A percentile compares a stretch with the other conserved stretches of the same genome.
phyloP scores from a whole-genome alignment of 2,113 vertebrate genomes.

The Fregata magnificens region DNA sequence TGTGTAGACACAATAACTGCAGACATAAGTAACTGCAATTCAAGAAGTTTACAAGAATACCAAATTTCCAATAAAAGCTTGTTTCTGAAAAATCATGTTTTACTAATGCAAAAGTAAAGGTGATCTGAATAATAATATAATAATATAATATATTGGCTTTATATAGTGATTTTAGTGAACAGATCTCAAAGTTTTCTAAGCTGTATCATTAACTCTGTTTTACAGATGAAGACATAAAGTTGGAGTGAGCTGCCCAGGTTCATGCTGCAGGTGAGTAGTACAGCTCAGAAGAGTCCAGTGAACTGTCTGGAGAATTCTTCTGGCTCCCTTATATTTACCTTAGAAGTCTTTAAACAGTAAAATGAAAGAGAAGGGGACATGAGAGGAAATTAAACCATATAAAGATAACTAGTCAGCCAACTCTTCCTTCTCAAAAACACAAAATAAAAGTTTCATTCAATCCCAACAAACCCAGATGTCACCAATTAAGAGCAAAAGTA shows the following conservation, averaged over 20 bases:
- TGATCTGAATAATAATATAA: background rate
- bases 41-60: background rate
- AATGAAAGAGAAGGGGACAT: conserved; percentile 11
- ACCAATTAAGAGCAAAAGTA: conserved; percentile 50
- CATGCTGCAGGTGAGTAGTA: background rate
- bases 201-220: background rate
- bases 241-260: background rate
- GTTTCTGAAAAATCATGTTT: background rate
- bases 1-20: background rate
- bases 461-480: conserved; percentile 38
- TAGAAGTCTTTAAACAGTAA: conserved; percentile 18
- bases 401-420: conserved; percentile 47
- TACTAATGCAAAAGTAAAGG: background rate
- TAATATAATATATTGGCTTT: background rate
- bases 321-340: background rate
- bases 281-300: background rate
- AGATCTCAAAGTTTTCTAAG: background rate
- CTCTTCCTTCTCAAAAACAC: conserved; percentile 51
- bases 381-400: conserved; percentile 52
- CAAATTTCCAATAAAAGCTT: background rate
- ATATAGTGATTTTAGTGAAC: background rate
- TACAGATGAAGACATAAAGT: background rate
- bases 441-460: conserved; percentile 63
- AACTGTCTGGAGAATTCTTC: background rate
- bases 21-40: background rate